Evolutionary conservation across 2,888 invertebrate species (phyloP), one percentile per base, ranked within the genome.

Genomic region (Apotomis turbidana): DNA sequence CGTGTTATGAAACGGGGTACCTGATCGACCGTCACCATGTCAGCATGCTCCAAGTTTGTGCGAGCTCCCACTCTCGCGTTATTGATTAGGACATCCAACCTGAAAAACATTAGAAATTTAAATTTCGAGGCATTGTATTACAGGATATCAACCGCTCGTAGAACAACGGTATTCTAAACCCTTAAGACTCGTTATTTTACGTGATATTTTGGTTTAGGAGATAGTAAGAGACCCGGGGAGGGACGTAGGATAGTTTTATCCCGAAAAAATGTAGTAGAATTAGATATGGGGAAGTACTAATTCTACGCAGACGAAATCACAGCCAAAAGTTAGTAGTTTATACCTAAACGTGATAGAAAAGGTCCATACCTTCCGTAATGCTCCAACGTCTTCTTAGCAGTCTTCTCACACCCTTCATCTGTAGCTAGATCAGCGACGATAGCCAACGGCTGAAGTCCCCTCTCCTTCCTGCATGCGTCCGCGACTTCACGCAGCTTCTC

Each of bases 1-100:
- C 15, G 15, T 15, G 15, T 15, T 15, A 15, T 15, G 15, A 15
- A 15, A 15, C 15, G 15, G 15, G 15, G 15, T 15, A 95, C 85
- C 61, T 91, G 85, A 54, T 83, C 83, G 74, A 76, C 81, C 5
- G 76, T 80, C 6, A 76, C 78, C 80, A 87, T 81, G 68, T 81
- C 81, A 0, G 85, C 73, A 36, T 70, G 68, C 70, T 82, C 78
- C 52, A 86, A 76, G 66, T 75, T 76, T 3, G 80, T 95, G 3
- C 85, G 74, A 44, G 90, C 91, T 10, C 95, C 77, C 12, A 94
- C 90, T 0, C 94, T 95, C 49, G 95, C 95, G 82, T 93, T 94
- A 83, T 95, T 94, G 6, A 94, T 81, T 64, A 92, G 76, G 13
- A 91, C 82, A 74, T 93, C 91, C 4, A 93, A 46, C 41, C 78